Evolutionary conservation across 2,113 vertebrate species (phyloP).

Genomic region (Athene noctua): DNA sequence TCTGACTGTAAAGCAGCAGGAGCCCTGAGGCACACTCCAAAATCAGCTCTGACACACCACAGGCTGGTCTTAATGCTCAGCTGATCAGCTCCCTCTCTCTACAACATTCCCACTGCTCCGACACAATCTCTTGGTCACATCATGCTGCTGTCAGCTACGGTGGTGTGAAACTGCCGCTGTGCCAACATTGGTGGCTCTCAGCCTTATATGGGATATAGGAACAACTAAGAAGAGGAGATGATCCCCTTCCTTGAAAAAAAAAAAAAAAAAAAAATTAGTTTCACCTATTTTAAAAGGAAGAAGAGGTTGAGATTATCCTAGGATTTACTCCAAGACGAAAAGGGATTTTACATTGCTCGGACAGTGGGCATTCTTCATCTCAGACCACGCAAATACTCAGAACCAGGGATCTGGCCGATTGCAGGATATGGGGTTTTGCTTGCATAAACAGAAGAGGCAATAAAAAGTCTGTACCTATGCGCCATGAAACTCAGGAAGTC

Average conservation of each 20-base stretch:
- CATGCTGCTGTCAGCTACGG: not conserved
- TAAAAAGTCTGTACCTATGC: not conserved
- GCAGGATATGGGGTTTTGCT: not conserved
- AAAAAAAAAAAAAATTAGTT: not conserved
- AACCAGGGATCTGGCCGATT: not conserved
- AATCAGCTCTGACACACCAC: not conserved
- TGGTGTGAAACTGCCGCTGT: not conserved
- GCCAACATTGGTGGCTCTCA: not conserved
- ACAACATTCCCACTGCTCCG: not conserved
- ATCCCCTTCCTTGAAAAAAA: not conserved
- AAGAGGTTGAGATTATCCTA: not conserved
- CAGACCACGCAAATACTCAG: not conserved
- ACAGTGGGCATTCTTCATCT: not conserved
- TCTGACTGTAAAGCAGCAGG: not conserved
- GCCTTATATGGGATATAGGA: not conserved
- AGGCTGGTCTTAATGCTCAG: not conserved
- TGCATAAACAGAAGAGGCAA: not conserved
- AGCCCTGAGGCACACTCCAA: not conserved
- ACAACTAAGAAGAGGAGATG: not conserved
- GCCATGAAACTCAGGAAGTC: not conserved
- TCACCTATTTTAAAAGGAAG: not conserved
- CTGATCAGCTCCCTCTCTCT: not conserved
- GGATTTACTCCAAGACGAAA: not conserved
- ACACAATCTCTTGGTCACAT: not conserved
- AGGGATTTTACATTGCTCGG: not conserved